Conservation (phyloP, 92 coral and sea anemone species). For the Epizoanthus stellaris region DNA sequence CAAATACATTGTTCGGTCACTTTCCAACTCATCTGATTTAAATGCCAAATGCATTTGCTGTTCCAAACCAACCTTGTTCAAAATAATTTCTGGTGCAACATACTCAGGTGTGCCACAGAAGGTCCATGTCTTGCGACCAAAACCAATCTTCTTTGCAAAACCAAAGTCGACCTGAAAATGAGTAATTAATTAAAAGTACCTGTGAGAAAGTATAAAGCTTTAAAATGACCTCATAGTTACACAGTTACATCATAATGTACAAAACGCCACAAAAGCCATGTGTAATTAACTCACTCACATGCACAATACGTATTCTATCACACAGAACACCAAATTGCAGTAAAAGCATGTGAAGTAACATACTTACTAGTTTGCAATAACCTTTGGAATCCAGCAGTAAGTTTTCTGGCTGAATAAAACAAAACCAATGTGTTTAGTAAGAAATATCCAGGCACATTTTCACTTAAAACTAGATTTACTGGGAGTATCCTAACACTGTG, state of each 20-base stretch:
- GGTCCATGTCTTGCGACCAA: slow-evolving; percentile 98
- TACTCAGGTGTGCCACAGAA: slow-evolving; percentile 99
- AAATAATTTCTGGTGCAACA: slow-evolving; percentile 98
- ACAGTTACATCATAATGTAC: neutral
- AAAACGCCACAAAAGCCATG: neutral
- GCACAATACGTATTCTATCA: neutral
- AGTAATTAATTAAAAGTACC: neutral
- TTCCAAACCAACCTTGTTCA: slow-evolving; percentile 83
- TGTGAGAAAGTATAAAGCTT: neutral
- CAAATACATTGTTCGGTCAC: too few species aligned
- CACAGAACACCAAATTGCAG: neutral
- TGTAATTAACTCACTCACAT: too few species aligned
- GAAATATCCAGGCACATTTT: neutral
- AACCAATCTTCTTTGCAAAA: slow-evolving; percentile 98
- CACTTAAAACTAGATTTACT: too few species aligned
- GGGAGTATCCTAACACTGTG: too few species aligned
- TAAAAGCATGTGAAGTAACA: neutral
- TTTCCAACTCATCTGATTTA: neutral
- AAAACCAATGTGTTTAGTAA: neutral
- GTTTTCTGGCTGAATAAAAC: slow-evolving; percentile 89
- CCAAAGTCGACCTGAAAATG: slow-evolving; percentile 94
- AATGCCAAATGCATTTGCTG: neutral
- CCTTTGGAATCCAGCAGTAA: slow-evolving; percentile 91
- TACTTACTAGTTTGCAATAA: slow-evolving; percentile 95
- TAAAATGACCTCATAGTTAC: too few species aligned